Base-by-base conservation (phyloP, 2,888 invertebrate genomes). In the Frankliniella fusca region DNA sequence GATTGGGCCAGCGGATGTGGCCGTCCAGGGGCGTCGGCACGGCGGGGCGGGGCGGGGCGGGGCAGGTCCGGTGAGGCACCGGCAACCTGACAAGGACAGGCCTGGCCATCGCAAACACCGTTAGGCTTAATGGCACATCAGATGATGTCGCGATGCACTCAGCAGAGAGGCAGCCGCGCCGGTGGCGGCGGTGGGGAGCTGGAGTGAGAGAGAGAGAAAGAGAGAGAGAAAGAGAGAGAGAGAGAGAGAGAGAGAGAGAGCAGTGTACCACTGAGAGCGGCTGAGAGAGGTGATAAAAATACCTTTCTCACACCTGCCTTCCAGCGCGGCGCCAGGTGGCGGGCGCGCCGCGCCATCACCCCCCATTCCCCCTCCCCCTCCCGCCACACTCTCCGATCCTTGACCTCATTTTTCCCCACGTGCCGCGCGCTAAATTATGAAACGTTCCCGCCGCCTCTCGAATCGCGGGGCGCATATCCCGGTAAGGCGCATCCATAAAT, bases 401-500 rank as follows among this genome's bases (percentile, higher is more conserved):
- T 54, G 54, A 54, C 70, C 70, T 27, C 27, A 23, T 27, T 76
- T 76, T 23, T 76, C 70, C 27, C n/a, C 20, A 61, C 61, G 61
- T 61, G 61, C 27, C 9, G 70, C 23, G 23, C 27, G 70, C 70
- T 76, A 76, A 76, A 76, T 76, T 76, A 76, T 76, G 70, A 27
- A 38, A 76, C 70, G n/a, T n/a, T n/a, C n/a, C n/a, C n/a, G n/a
- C n/a, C n/a, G 23, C 70, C 70, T 27, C 70, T 27, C 70, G 70
- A 27, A 27, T 76, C 70, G 70, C 70, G 27, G 18, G 54, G 54
- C 23, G 70, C 70, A 70, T 11, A 27, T 76, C 23, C 70, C 70
- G 70, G 70, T 12, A 76, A 27, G 70, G 27, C 23, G 12, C 70
- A 76, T 76, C 70, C 70, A 76, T 76, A 76, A 76, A 76, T 76